A percentile compares a stretch with the other conserved stretches of the same genome.
Conservation (phyloP, 2,888 invertebrate genomes). For the Baronia brevicornis region DNA sequence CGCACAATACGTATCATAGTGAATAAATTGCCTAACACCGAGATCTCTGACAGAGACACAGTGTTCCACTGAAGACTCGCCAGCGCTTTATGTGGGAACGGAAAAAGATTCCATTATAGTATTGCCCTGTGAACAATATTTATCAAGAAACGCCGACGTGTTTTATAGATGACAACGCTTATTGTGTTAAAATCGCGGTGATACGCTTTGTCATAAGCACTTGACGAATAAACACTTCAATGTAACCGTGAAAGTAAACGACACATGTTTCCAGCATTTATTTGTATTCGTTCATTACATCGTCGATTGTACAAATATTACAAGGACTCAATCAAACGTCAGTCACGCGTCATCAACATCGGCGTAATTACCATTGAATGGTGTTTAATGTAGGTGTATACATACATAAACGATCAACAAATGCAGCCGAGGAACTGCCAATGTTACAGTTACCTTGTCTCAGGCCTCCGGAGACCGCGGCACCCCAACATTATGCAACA, state of each 20-base stretch:
- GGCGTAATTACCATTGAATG: slow-evolving; percentile 48
- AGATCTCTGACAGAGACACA: slow-evolving; percentile 48
- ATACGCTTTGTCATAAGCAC: slow-evolving; percentile 18
- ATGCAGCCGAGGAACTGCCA: slow-evolving; percentile 28
- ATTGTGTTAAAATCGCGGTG: slow-evolving; percentile 29
- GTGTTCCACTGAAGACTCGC: slow-evolving; percentile 34
- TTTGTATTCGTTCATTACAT: slow-evolving; percentile 5
- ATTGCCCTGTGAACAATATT: slow-evolving; percentile 33
- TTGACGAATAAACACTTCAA: no score
- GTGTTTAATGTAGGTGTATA: slow-evolving; percentile 22
- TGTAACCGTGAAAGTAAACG: slow-evolving; percentile 5
- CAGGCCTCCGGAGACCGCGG: slow-evolving; percentile 42
- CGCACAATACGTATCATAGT: slow-evolving; percentile 51
- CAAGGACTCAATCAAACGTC: slow-evolving; percentile 38
- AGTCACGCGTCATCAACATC: slow-evolving; percentile 46
- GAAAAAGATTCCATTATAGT: slow-evolving; percentile 44
- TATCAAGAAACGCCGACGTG: slow-evolving; percentile 27
- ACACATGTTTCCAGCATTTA: not conserved
- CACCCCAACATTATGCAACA: slow-evolving; percentile 35
- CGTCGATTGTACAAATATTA: slow-evolving; percentile 30
- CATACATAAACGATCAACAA: slow-evolving; percentile 25
- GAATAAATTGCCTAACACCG: slow-evolving; percentile 56
- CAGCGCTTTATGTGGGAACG: slow-evolving; percentile 32
- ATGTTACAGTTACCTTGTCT: slow-evolving; percentile 59
- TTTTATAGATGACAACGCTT: slow-evolving; percentile 25